Base-by-base conservation (phyloP, 1,140 invertebrate genomes). In the Gonatopus flavifemur region DNA sequence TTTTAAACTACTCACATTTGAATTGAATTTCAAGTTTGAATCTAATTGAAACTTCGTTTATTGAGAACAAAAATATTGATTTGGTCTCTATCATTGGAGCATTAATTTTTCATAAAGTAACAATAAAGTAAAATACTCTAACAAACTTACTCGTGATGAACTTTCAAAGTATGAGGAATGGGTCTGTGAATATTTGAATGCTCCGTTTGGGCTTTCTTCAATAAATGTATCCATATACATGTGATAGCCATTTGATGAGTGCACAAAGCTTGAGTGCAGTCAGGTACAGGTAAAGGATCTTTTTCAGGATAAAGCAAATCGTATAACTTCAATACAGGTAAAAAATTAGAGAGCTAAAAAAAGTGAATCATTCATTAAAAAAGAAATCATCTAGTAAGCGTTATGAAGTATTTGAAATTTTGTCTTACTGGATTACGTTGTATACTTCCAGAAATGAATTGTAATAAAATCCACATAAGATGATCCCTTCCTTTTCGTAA, bases 371-470 rank as follows among this genome's bases (percentile, higher is more conserved):
- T 24, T 15, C 13, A 32, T 30, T 19, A 6, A 33, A 44, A 40
- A 19, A 7, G 38, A 19, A 21, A 40, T 10, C 15, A 40, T 16
- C 13, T 28, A 18, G 3, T 35, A 6, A 36, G 35, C 3, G 24
- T 21, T 22, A 37, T 37, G n/a, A n/a, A 24, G 25, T 24, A 33
- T 22, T 16, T 13, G 20, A 19, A 35, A 30, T 15, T 12, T 22
- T 18, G 42, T 70, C 77, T 81, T 79, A 89, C 85, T 1, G 93
- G 90, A 80, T 96, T 96, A 57, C 94, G 88, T 76, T 96, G 93
- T 66, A 98, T 98, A 67, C 92, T 95, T 36, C 94, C 94, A 2
- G 94, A 97, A 52, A 98, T 95, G 67, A 96, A 98, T 74, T 98
- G 95, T 6, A 98, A 73, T n/a, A 98, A 76, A 3, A 95, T 90